Percentiles rank a stretch among this genome's conserved stretches.
Evolutionary conservation across 2,888 invertebrate genomes (phyloP).

Genomic region (Pachydiplax longipennis): DNA sequence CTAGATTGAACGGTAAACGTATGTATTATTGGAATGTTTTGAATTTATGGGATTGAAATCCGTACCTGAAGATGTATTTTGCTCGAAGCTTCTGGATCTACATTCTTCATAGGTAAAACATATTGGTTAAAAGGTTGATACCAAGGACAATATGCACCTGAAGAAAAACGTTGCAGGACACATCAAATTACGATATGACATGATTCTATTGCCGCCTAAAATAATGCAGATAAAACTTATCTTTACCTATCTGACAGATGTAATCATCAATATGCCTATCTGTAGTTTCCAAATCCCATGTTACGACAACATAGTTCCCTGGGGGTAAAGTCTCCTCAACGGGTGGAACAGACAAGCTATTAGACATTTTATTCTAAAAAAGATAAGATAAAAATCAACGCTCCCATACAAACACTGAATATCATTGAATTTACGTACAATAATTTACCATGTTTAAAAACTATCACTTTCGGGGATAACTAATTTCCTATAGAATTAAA

Average conservation of each 20-base stretch:
- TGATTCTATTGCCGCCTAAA: neutral
- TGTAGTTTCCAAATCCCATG: slow-evolving; percentile 47
- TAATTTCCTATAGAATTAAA: neutral
- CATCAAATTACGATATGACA: neutral
- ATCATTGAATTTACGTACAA: neutral
- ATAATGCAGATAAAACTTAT: neutral
- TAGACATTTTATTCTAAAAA: neutral
- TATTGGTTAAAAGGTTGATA: slow-evolving; percentile 45
- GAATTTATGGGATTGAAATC: neutral
- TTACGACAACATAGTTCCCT: slow-evolving; percentile 46
- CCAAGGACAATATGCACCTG: slow-evolving; percentile 43
- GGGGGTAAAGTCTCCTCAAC: slow-evolving; percentile 46
- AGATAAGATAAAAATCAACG: neutral
- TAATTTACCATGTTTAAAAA: neutral
- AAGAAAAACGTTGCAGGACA: neutral
- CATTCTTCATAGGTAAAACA: slow-evolving; percentile 45
- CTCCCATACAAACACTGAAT: no score
- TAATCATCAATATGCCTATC: slow-evolving; percentile 46
- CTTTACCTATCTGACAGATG: slow-evolving; percentile 46
- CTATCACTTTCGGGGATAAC: neutral
- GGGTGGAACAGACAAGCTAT: slow-evolving; percentile 19
- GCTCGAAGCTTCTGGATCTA: slow-evolving; percentile 46
- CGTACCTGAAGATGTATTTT: slow-evolving; percentile 47
- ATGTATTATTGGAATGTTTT: neutral
- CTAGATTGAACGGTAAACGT: no score